A percentile compares a stretch with the other conserved stretches of the same genome.
Evolutionary conservation across 2,888 invertebrate species (phyloP).

Genomic region (Temnothorax ravouxi): DNA sequence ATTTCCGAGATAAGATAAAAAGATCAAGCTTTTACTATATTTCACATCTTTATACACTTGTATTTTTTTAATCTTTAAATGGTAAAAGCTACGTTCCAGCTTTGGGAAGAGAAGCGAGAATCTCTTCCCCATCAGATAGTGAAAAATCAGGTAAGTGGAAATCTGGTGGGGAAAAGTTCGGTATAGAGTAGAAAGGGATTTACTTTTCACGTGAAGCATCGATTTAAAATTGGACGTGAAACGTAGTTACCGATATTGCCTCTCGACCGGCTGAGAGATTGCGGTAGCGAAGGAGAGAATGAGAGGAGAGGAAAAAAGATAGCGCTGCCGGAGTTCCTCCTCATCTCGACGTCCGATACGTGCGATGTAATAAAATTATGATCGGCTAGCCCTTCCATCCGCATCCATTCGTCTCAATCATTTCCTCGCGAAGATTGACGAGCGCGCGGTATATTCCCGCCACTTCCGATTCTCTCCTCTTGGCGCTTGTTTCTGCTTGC

Average conservation of each 20-base stretch:
- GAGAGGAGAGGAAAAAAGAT: conserved; percentile 1
- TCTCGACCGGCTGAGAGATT: conserved; percentile 41
- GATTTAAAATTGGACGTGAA: conserved; percentile 56
- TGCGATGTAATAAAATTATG: conserved; percentile 70
- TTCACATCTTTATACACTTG: background rate
- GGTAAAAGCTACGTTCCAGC: background rate
- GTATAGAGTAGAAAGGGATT: conserved; percentile 8
- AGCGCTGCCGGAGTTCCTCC: conserved; percentile 41
- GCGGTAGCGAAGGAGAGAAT: conserved; percentile 4
- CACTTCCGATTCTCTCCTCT: conserved; percentile 49
- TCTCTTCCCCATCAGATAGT: background rate
- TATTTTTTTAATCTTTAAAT: background rate
- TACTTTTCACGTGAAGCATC: conserved; percentile 37
- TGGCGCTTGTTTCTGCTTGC: background rate
- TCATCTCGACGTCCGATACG: conserved; percentile 58
- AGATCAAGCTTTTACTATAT: background rate
- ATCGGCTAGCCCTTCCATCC: conserved; percentile 62
- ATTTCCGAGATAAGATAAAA: background rate
- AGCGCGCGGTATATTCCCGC: conserved; percentile 53
- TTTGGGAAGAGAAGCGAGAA: background rate
- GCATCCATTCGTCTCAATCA: conserved; percentile 72
- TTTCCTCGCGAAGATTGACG: conserved; percentile 69
- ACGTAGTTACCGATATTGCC: conserved; percentile 53
- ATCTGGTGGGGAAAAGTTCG: conserved; percentile 33
- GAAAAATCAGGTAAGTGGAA: conserved; percentile 38